Conservation (phyloP, 2,888 invertebrate species). For the Eupithecia subumbrata region DNA sequence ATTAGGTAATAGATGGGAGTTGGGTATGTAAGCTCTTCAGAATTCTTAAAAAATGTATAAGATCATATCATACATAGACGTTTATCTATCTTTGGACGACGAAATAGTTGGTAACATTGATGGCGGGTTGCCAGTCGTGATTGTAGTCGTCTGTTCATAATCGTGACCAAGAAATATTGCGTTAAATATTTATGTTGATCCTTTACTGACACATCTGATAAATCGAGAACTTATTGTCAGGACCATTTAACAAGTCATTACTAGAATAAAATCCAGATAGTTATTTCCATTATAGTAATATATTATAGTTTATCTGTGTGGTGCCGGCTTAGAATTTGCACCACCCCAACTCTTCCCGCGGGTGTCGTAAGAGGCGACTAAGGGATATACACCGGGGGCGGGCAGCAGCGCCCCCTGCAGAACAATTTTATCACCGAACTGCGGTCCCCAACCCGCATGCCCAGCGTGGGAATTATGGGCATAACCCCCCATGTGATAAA, state of each 20-base stretch:
- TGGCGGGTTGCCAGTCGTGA: conserved; percentile 12
- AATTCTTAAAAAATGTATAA: neutral
- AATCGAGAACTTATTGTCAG: neutral
- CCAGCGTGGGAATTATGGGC: no score
- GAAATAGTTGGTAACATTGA: conserved; percentile 20
- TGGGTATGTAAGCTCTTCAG: neutral
- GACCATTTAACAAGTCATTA: neutral
- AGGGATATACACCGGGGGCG: no score
- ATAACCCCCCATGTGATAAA: no score
- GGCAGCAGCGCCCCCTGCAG: no score
- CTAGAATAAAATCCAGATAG: neutral
- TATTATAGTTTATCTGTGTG: no score
- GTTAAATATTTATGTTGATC: conserved; percentile 3
- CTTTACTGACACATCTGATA: neutral
- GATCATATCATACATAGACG: no score
- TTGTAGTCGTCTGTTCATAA: conserved; percentile 18
- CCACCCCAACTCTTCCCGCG: no score
- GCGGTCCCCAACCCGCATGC: no score
- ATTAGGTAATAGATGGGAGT: neutral
- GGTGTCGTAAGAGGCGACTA: no score
- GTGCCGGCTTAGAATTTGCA: no score
- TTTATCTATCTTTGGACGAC: neutral
- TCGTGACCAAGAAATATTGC: conserved; percentile 24
- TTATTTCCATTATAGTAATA: no score
- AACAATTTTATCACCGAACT: no score